Conservation (phyloP, 2,888 invertebrate genomes). For the Bursaphelenchus okinawaensis region DNA sequence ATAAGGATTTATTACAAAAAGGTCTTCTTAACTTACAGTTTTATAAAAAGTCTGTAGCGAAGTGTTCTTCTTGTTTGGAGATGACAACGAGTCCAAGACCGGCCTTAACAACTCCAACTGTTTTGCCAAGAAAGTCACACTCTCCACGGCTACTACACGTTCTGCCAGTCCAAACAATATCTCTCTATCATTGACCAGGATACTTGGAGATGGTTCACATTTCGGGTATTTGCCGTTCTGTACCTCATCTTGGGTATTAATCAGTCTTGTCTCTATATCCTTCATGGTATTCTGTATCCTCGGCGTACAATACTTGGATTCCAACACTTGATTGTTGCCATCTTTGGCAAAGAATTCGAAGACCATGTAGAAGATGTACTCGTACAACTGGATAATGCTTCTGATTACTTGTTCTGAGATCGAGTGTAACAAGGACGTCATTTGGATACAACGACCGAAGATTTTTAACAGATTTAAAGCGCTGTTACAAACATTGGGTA, state of each 20-base stretch:
- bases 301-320: conserved; percentile 20
- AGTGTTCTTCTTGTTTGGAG: conserved; percentile 19
- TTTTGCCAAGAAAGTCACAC: conserved; percentile 78
- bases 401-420: conserved; percentile 43
- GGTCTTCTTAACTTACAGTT: conserved; percentile 20
- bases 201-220: conserved; percentile 12
- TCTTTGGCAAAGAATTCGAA: conserved; percentile 28
- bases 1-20: conserved; percentile 5
- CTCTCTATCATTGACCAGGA: conserved; percentile 62
- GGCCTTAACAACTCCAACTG: conserved; percentile 79
- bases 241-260: not conserved
- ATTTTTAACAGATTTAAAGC: conserved; percentile 49
- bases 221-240: not conserved
- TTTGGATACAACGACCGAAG: conserved; percentile 49
- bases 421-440: conserved; percentile 51
- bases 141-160: conserved; percentile 84
- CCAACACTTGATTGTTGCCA: conserved; percentile 14
- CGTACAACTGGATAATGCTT: conserved; percentile 45
- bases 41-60: conserved; percentile 40
- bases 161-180: conserved; percentile 76
- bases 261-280: conserved; percentile 15
- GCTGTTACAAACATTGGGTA: conserved; percentile 54
- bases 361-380: conserved; percentile 46
- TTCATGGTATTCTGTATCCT: conserved; percentile 24
- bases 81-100: conserved; percentile 76